Percentiles rank a stretch among this genome's conserved stretches.
Conservation (phyloP, 2,113 vertebrate species). For the Opisthocomus hoazin region DNA sequence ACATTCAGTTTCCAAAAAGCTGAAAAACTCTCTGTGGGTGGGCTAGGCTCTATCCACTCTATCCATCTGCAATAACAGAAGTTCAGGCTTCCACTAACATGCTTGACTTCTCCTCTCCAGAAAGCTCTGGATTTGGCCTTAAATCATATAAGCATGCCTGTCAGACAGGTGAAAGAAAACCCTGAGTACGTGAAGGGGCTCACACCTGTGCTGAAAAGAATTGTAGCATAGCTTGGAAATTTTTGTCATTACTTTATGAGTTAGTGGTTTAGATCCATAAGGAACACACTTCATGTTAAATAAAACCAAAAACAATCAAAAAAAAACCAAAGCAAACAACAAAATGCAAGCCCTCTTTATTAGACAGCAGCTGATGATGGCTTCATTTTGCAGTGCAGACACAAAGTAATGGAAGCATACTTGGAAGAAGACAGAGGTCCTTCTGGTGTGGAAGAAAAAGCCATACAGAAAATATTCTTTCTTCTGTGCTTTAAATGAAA, state of each 20-base stretch:
- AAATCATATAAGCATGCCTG: neutral
- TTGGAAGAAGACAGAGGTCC: neutral
- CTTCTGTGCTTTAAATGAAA: neutral
- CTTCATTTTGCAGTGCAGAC: neutral
- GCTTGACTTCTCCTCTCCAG: neutral
- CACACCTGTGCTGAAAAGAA: neutral
- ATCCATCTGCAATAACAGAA: neutral
- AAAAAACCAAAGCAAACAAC: too few species aligned
- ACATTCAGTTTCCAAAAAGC: neutral
- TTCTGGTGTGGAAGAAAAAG: neutral
- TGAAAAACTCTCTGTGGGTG: neutral
- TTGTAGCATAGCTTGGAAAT: neutral
- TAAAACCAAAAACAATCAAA: neutral
- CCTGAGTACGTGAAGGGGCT: neutral
- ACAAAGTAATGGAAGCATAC: neutral
- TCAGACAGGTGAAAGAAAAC: neutral
- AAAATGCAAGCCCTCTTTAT: neutral
- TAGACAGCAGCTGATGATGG: neutral
- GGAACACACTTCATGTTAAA: fast-evolving
- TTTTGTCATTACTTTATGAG: neutral
- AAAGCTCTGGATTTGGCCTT: neutral
- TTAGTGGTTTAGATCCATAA: neutral
- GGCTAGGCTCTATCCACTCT: neutral
- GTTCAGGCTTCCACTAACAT: neutral
- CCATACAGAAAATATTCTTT: neutral